Evolutionary conservation across 2,113 vertebrate genomes (phyloP).

Genomic region (Conger conger): DNA sequence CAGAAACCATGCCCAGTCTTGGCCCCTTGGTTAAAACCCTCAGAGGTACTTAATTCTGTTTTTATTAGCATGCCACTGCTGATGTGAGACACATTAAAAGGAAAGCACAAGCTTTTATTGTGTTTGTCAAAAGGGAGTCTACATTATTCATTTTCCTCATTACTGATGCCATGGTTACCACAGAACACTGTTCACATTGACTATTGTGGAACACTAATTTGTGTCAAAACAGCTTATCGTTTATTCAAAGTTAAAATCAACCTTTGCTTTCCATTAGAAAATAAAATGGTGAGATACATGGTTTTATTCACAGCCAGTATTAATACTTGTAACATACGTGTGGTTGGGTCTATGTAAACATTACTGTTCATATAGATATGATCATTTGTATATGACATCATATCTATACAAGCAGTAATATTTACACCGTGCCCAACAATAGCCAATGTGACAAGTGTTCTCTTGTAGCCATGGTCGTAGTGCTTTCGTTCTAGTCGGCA

Average conservation of each 20-base stretch:
- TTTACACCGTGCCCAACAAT: too few relatives aligned
- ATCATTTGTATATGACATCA: background rate
- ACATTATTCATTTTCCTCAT: conserved; percentile 44
- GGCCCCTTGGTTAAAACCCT: conserved; percentile 25
- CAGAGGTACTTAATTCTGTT: conserved; percentile 39
- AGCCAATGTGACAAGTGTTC: too few relatives aligned
- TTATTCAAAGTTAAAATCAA: background rate
- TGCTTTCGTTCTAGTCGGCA: background rate
- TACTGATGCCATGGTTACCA: conserved; percentile 62
- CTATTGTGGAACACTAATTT: conserved; percentile 33
- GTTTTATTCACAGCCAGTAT: background rate
- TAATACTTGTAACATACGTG: background rate
- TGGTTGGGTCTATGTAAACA: background rate
- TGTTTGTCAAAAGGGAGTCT: conserved; percentile 42
- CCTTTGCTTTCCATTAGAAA: too few relatives aligned
- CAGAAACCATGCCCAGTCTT: background rate
- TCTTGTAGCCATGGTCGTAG: too few relatives aligned
- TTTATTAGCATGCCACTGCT: conserved; percentile 44
- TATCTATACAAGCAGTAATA: too few relatives aligned
- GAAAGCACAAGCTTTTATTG: conserved; percentile 14
- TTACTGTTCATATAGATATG: background rate
- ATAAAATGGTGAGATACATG: too few relatives aligned
- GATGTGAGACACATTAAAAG: conserved; percentile 22
- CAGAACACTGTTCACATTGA: conserved; percentile 41
- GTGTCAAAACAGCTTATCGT: background rate